Conservation (phyloP, 2,888 invertebrate species). For the Epiperipatus broadwayi region DNA sequence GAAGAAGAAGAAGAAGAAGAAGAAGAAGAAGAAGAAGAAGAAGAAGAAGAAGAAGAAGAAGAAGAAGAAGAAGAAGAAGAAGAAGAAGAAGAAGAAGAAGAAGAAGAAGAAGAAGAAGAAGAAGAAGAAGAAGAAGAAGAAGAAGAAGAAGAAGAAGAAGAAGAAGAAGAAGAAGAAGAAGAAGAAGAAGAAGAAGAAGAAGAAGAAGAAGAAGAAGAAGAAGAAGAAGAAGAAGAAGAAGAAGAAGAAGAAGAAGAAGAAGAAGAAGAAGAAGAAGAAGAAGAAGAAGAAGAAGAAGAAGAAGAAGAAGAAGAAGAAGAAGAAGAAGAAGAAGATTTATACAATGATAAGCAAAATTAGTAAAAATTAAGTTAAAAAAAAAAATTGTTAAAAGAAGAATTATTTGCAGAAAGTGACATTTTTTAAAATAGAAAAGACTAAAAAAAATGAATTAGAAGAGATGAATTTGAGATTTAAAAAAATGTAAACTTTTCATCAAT, state of each 20-base stretch:
- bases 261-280: constrained; percentile 10
- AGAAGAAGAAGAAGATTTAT: too few species aligned
- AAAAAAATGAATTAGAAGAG: too few species aligned
- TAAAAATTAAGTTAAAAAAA: too few species aligned
- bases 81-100: constrained; percentile 11
- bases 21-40: too few species aligned
- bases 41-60: too few species aligned
- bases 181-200: constrained; percentile 8
- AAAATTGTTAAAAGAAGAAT: too few species aligned
- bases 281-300: constrained; percentile 1
- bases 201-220: constrained; percentile 1
- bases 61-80: constrained; percentile 15
- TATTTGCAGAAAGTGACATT: too few species aligned
- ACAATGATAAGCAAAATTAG: too few species aligned
- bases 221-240: constrained; percentile 1
- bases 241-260: background rate
- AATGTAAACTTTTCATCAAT: too few species aligned
- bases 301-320: constrained; percentile 15
- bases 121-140: constrained; percentile 6
- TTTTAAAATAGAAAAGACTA: too few species aligned
- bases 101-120: constrained; percentile 9
- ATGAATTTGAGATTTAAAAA: too few species aligned
- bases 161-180: constrained; percentile 5
- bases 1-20: too few species aligned
- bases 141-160: constrained; percentile 1